Percentiles rank a stretch among this genome's conserved stretches.
These are phyloP conservation scores for Drosophila anceps DNA, from an alignment of 2,888 invertebrate genomes.

Conservation along the genomic window DNA sequence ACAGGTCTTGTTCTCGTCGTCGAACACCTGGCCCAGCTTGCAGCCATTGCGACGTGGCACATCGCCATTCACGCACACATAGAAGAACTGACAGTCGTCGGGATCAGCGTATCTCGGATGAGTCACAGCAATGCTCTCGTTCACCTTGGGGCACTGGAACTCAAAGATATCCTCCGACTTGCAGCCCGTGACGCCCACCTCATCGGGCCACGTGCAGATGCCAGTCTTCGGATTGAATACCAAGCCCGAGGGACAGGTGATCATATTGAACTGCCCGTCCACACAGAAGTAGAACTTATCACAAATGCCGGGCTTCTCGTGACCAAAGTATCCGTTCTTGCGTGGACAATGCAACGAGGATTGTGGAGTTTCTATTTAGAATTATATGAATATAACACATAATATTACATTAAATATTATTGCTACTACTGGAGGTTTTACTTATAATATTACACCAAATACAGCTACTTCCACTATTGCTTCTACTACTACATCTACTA, in stretches of 20 bases:
- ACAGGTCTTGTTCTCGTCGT: slow-evolving; percentile 91
- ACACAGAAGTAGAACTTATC: slow-evolving; percentile 96
- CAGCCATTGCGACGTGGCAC: slow-evolving; percentile 94
- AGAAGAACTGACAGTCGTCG: slow-evolving; percentile 96
- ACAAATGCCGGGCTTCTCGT: slow-evolving; percentile 91
- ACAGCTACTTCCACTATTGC: no score
- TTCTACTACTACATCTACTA: no score
- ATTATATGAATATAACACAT: not conserved
- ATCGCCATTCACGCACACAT: slow-evolving; percentile 95
- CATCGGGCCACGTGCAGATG: slow-evolving; percentile 97
- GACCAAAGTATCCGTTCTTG: slow-evolving; percentile 94
- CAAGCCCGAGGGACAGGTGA: slow-evolving; percentile 93
- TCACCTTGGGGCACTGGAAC: slow-evolving; percentile 93
- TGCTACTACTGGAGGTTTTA: no score
- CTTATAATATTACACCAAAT: no score
- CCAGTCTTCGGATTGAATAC: slow-evolving; percentile 95
- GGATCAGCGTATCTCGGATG: slow-evolving; percentile 95
- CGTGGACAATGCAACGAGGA: slow-evolving; percentile 91
- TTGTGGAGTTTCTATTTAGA: slow-evolving; percentile 89
- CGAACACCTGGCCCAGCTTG: slow-evolving; percentile 95
- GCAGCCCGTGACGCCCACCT: slow-evolving; percentile 94
- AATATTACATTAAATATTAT: no score
- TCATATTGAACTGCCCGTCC: slow-evolving; percentile 95
- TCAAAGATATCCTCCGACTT: slow-evolving; percentile 93
- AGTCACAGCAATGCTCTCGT: slow-evolving; percentile 89